These are phyloP conservation scores for Darevskia mixta DNA, from an alignment of 2,797 vertebrate species.

Conservation along the genomic window DNA sequence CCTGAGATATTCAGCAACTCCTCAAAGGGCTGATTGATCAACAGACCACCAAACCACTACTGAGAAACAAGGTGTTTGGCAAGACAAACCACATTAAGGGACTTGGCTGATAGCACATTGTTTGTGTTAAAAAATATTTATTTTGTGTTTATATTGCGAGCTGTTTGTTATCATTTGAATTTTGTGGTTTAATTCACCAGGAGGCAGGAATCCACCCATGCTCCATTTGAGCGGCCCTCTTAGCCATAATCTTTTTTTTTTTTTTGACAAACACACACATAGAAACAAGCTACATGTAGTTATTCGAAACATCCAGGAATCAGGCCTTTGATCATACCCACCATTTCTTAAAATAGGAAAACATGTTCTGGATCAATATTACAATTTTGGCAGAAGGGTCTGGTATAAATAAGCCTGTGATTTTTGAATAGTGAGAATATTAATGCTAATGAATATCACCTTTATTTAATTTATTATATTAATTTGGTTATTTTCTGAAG, in stretches of 20 bases:
- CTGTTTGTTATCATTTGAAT: not conserved
- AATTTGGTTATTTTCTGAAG: not conserved
- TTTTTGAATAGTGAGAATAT: slow-evolving; percentile 18
- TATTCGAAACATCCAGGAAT: not conserved
- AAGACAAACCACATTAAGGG: slow-evolving; percentile 17
- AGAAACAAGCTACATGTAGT: not conserved
- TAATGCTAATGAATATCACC: not conserved
- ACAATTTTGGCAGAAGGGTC: not conserved
- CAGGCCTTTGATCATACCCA: not conserved
- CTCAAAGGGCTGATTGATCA: not conserved
- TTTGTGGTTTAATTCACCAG: slow-evolving; percentile 13
- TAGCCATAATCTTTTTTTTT: not conserved
- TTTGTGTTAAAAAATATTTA: not conserved
- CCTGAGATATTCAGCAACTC: not conserved
- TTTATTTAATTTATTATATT: not conserved
- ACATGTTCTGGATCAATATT: not conserved
- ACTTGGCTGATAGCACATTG: accelerated
- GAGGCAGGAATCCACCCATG: not conserved
- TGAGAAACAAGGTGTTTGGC: not conserved
- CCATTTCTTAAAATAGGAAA: not conserved
- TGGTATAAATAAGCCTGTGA: not conserved
- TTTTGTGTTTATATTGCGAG: not conserved
- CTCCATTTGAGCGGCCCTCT: slow-evolving; percentile 17
- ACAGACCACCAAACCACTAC: not conserved
- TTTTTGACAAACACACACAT: slow-evolving; percentile 7